Evolutionary conservation across 1,140 invertebrate genomes (phyloP).

Genomic region (Drosophila saltans): DNA sequence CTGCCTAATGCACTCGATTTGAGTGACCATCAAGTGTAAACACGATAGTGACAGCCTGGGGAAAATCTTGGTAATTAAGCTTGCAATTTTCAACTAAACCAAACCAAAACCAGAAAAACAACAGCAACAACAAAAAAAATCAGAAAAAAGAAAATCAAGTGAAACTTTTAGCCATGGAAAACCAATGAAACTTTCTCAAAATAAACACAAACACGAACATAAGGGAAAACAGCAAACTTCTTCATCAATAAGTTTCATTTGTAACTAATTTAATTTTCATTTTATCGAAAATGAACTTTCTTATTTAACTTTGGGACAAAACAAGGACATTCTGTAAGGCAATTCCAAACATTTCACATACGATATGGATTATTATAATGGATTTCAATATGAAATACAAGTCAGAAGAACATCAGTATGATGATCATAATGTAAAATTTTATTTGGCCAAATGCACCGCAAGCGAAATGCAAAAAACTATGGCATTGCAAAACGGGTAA

Average conservation of each 20-base stretch:
- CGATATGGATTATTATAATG: slow-evolving; percentile 12
- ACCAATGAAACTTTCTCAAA: slow-evolving; percentile 16
- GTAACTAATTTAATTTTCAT: slow-evolving; percentile 52
- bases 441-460: slow-evolving; percentile 14
- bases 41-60: slow-evolving; percentile 15
- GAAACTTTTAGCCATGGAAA: slow-evolving; percentile 20
- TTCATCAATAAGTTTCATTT: slow-evolving; percentile 48
- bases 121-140: slow-evolving; percentile 6
- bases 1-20: slow-evolving; percentile 23
- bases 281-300: slow-evolving; percentile 39
- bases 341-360: not conserved
- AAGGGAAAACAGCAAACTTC: not conserved
- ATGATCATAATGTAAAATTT: slow-evolving; percentile 7
- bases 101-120: slow-evolving; percentile 3
- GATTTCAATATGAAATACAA: slow-evolving; percentile 9
- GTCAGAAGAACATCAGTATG: not conserved
- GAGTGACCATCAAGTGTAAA: slow-evolving; percentile 20
- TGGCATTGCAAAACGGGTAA: not conserved
- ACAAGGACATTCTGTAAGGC: not conserved
- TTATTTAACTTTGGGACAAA: not conserved
- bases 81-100: slow-evolving; percentile 25
- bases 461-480: not conserved
- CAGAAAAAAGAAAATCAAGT: slow-evolving; percentile 1
- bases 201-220: slow-evolving; percentile 19
- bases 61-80: slow-evolving; percentile 50